phyloP scores from a whole-genome alignment of 2,888 invertebrate genomes.

The Cyrtodaria siliqua region DNA sequence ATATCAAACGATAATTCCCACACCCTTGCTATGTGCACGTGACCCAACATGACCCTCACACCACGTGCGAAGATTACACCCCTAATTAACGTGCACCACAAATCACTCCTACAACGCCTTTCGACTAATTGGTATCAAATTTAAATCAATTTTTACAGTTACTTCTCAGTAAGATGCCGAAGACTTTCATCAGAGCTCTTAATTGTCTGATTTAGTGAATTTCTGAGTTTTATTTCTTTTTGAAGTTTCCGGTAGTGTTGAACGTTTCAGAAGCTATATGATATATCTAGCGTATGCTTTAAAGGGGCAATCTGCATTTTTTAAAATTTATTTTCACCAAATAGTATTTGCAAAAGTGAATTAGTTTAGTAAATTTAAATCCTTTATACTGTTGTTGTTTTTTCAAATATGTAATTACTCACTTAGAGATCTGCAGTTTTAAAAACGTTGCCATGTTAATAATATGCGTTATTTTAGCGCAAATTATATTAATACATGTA shows the following conservation, averaged over 20 bases:
- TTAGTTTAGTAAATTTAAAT: too few relatives aligned
- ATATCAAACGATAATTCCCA: slow-evolving; percentile 25
- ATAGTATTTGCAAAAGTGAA: too few relatives aligned
- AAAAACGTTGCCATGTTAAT: too few relatives aligned
- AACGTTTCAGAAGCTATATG: neutral
- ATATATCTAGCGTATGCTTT: slow-evolving; percentile 10
- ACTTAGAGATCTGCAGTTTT: too few relatives aligned
- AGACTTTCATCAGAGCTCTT: slow-evolving; percentile 34
- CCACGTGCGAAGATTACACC: slow-evolving; percentile 35
- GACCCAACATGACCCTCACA: slow-evolving; percentile 27
- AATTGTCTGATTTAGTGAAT: slow-evolving; percentile 41
- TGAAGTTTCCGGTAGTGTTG: slow-evolving; percentile 56
- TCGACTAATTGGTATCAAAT: slow-evolving; percentile 56
- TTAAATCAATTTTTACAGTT: slow-evolving; percentile 37
- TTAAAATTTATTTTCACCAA: too few relatives aligned
- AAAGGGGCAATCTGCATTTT: too few relatives aligned
- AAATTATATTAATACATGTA: too few relatives aligned
- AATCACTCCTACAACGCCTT: slow-evolving; percentile 41
- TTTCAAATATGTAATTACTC: too few relatives aligned
- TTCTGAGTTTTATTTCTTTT: slow-evolving; percentile 45
- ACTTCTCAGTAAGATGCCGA: slow-evolving; percentile 15
- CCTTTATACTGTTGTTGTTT: neutral
- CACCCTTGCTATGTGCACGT: slow-evolving; percentile 30
- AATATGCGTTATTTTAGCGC: too few relatives aligned
- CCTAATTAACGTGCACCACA: slow-evolving; percentile 39